Evolutionary conservation across 30 jellyfish, hydroid and myxozoan genomes (phyloP).

Genomic region (Pelagia noctiluca): DNA sequence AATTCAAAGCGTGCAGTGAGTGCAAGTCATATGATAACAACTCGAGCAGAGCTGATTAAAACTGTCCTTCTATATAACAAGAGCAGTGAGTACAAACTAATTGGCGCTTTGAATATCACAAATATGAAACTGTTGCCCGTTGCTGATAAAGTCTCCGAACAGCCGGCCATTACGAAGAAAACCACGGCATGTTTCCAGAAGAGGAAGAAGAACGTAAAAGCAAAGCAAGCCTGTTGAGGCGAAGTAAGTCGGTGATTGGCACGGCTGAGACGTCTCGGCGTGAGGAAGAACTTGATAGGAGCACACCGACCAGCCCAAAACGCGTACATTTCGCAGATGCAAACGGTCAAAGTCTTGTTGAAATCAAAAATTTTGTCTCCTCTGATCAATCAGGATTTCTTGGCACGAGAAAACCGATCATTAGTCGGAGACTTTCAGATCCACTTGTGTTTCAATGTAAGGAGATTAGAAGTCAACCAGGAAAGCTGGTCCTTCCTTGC

Average conservation of each 20-base stretch:
- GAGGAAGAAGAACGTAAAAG: too few species aligned
- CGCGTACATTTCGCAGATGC: slow-evolving; percentile 62
- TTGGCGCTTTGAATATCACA: too few species aligned
- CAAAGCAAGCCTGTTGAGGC: slow-evolving; percentile 49
- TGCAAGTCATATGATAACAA: too few species aligned
- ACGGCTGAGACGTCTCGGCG: slow-evolving; percentile 24
- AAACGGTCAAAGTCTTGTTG: slow-evolving; percentile 60
- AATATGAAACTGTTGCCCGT: too few species aligned
- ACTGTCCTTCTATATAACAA: too few species aligned
- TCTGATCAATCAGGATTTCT: slow-evolving; percentile 33
- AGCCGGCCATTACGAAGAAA: slow-evolving; percentile 39
- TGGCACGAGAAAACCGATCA: too few species aligned
- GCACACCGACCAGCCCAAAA: slow-evolving; percentile 64
- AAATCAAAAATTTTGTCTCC: slow-evolving; percentile 39
- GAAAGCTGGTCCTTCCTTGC: slow-evolving; percentile 51
- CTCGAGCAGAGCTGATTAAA: too few species aligned
- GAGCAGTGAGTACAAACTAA: too few species aligned
- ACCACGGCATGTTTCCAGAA: slow-evolving; percentile 23
- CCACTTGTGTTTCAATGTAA: neutral
- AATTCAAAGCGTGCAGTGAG: too few species aligned
- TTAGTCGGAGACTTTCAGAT: slow-evolving; percentile 20
- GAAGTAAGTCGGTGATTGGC: slow-evolving; percentile 64
- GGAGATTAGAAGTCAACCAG: neutral
- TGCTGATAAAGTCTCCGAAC: slow-evolving; percentile 47
- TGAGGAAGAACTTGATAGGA: slow-evolving; percentile 2